phyloP scores from a whole-genome alignment of 2,797 vertebrate species.

The Ctenosaura bakeri region DNA sequence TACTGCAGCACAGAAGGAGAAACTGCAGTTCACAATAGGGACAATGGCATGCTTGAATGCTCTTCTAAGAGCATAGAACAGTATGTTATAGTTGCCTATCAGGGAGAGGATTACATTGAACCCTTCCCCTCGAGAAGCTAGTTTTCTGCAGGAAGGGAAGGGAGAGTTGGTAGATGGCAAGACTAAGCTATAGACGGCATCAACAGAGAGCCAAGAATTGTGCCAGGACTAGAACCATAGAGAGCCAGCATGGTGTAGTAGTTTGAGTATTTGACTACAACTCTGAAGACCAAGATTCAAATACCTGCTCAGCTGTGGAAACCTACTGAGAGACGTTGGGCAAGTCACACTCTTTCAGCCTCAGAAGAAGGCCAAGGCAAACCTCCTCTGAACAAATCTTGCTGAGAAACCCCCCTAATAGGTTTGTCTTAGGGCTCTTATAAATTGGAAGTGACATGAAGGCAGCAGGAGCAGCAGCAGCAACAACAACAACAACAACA shows the following conservation, averaged over 20 bases:
- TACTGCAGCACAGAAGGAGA: too few species aligned
- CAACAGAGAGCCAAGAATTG: background rate
- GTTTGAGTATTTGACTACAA: too few species aligned
- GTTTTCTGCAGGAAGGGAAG: background rate
- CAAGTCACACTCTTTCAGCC: too few species aligned
- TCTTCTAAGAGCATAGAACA: background rate
- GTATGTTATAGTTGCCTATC: background rate
- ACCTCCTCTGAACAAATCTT: too few species aligned
- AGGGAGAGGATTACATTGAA: background rate
- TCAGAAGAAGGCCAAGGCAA: too few species aligned
- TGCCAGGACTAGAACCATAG: background rate
- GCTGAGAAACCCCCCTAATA: too few species aligned
- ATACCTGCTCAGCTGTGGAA: too few species aligned
- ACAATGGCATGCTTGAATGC: background rate
- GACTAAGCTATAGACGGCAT: background rate
- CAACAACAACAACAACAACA: background rate
- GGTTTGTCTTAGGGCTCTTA: too few species aligned
- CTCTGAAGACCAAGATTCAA: too few species aligned
- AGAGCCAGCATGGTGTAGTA: background rate
- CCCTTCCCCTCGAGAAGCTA: background rate
- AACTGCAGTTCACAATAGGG: background rate
- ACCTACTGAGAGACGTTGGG: too few species aligned
- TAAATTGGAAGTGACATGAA: too few species aligned
- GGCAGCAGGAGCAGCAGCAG: too few species aligned
- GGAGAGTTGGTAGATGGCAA: background rate